Conservation (phyloP, 2,113 vertebrate genomes). For the Glareola pratincola region DNA sequence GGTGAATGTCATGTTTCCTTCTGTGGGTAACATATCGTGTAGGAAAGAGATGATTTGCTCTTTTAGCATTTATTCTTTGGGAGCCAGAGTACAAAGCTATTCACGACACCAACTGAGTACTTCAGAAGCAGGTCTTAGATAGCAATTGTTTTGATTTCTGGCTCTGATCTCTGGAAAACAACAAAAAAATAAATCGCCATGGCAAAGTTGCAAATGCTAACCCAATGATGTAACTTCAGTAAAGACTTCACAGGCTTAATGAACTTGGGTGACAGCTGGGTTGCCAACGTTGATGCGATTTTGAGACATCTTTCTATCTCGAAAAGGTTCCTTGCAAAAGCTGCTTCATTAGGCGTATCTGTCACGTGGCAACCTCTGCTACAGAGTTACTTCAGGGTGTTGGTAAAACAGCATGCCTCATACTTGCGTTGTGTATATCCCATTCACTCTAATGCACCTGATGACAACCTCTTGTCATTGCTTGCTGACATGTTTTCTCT, state of each 20-base stretch:
- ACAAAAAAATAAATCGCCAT: background rate
- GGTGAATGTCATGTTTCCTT: background rate
- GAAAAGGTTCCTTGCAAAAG: background rate
- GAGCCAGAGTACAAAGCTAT: background rate
- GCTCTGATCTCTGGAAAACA: background rate
- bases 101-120: background rate
- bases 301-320: background rate
- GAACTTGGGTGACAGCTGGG: no score
- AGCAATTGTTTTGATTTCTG: background rate
- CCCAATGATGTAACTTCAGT: background rate
- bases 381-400: background rate
- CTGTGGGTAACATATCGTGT: no score
- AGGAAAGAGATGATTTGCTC: background rate
- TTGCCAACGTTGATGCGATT: background rate
- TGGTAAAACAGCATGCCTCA: background rate
- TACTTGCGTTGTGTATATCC: background rate
- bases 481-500: background rate
- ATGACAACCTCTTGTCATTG: background rate
- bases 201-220: background rate
- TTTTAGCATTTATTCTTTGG: background rate
- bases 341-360: background rate
- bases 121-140: background rate
- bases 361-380: background rate
- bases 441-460: background rate
- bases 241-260: background rate